Base-by-base conservation (phyloP, 1,140 invertebrate genomes). In the Formica selysi region DNA sequence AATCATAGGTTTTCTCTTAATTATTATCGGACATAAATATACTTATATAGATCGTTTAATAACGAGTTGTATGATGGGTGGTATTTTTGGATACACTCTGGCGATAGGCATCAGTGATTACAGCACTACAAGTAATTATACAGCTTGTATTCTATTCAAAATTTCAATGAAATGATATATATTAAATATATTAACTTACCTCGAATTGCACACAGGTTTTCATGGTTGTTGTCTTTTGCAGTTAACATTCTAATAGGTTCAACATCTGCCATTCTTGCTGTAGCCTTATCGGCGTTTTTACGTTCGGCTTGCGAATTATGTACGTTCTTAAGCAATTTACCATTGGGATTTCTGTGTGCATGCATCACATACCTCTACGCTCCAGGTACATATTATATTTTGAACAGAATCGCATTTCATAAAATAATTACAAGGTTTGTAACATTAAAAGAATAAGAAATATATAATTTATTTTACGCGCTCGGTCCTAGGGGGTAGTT, bases 31-130 rank as follows among this genome's bases (percentile, higher is more conserved):
- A 7, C 97, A 97, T 89, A 94, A 94, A 22, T 96, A 96, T 92
- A 96, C 97, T 90, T 96, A 96, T 90, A 95, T 95, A 81, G 96
- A 96, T 91, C 95, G 96, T 93, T 96, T 96, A 87, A 85, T 96
- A 4, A 85, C 96, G 19, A 95, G 95, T 41, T 93, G 95, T 78
- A 91, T 95, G 5, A 93, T 94, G 86, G 95, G 96, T 16, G 94
- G 95, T 26, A 87, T 96, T 8, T 83, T 96, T 2, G 95, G 95
- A 7, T 96, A 95, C 68, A 94, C 95, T 65, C 61, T 95, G 11
- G 91, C 95, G 51, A 61, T 85, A 4, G 26, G 68, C 44, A 51
- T 86, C 32, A 79, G 86, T 62, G 48, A 91, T 44, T 59, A 89
- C n/a, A 67, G 80, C 36, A 36, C 83, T 19, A 62, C 87, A 76